Conservation (phyloP, 2,113 vertebrate genomes). For the Melanotaenia duboulayi region DNA sequence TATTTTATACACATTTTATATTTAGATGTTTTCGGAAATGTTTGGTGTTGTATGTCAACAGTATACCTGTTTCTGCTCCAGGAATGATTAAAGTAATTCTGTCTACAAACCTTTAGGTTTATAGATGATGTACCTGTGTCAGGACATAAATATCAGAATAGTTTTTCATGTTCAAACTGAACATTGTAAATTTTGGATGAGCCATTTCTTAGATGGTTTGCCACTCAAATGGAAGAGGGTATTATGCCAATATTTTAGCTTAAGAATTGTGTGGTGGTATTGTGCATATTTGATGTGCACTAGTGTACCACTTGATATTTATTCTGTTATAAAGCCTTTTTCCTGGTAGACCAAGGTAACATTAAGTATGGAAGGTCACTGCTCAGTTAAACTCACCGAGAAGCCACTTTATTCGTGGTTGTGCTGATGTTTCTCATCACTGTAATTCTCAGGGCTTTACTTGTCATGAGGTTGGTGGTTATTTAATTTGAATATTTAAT, state of each 20-base stretch:
- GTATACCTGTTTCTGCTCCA: too few relatives aligned
- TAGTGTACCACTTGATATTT: neutral
- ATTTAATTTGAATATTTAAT: neutral
- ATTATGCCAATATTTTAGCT: neutral
- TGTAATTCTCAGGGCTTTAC: slow-evolving; percentile 11
- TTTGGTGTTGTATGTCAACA: too few relatives aligned
- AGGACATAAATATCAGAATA: neutral
- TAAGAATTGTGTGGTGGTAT: slow-evolving; percentile 10
- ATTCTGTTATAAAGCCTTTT: neutral
- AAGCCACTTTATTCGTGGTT: neutral
- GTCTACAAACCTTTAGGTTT: slow-evolving; percentile 9
- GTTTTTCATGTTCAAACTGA: neutral
- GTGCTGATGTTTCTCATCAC: slow-evolving; percentile 5
- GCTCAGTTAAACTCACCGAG: neutral
- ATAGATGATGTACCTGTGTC: neutral
- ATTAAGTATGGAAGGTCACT: neutral
- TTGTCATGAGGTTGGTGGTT: slow-evolving; percentile 2
- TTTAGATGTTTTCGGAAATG: neutral
- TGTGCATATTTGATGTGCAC: neutral
- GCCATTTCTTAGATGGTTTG: neutral
- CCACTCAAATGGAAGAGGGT: neutral
- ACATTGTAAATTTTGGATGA: slow-evolving; percentile 18
- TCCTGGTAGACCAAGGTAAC: neutral
- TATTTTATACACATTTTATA: neutral
- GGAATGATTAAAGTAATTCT: too few relatives aligned